Percentiles rank a stretch among this genome's conserved stretches.
Conservation (phyloP, 2,888 invertebrate species). For the Diarsia mendica region DNA sequence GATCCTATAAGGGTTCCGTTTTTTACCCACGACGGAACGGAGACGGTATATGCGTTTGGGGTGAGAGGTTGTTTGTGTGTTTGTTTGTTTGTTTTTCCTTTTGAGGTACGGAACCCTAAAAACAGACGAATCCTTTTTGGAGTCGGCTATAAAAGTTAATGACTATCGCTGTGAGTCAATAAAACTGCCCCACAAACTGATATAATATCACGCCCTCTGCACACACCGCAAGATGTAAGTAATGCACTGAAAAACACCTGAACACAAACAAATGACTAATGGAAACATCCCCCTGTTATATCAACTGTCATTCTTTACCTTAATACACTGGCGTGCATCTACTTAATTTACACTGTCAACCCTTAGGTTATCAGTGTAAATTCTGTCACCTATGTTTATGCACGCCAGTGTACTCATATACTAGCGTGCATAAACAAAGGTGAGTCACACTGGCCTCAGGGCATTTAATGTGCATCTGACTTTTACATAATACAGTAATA, state of each 20-base stretch:
- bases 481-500: constrained; percentile 50
- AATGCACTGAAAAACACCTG: constrained; percentile 2
- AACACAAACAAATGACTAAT: constrained; percentile 25
- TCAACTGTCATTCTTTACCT: constrained; percentile 7
- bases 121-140: too few relatives aligned
- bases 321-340: neutral
- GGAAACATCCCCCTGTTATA: constrained; percentile 11
- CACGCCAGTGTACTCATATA: constrained; percentile 2
- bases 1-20: too few relatives aligned
- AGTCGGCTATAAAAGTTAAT: neutral
- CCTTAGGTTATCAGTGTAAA: neutral
- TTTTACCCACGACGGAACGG: too few relatives aligned
- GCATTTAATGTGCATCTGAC: constrained; percentile 47
- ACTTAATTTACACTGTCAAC: neutral
- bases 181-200: neutral
- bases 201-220: neutral
- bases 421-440: constrained; percentile 36
- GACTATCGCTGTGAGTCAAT: too few relatives aligned
- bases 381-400: too few relatives aligned
- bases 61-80: too few relatives aligned
- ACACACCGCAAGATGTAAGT: neutral
- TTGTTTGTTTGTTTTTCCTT: too few relatives aligned
- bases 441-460: constrained; percentile 58
- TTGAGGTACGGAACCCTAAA: too few relatives aligned
- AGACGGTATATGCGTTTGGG: too few relatives aligned